Conservation (phyloP, 2,113 vertebrate species). For the Hippopotamus amphibius region DNA sequence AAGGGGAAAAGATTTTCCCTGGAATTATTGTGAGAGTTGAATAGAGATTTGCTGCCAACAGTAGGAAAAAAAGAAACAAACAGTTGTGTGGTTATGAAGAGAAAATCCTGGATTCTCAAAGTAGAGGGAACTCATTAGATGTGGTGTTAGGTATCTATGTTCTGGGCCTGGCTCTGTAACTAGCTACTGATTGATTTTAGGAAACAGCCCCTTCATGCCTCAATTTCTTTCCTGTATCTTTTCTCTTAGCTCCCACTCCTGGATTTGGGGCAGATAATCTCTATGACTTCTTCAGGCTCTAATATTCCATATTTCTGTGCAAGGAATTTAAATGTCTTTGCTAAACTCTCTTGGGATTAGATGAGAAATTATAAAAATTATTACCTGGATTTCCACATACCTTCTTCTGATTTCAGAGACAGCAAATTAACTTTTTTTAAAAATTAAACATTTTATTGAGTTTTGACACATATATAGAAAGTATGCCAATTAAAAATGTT, state of each 20-base stretch:
- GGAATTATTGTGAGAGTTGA: neutral
- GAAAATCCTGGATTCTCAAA: neutral
- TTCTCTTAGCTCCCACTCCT: neutral
- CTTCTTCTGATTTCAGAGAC: neutral
- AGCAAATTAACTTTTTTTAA: neutral
- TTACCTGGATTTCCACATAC: neutral
- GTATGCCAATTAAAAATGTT: neutral
- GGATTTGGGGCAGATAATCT: neutral
- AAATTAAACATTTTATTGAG: neutral
- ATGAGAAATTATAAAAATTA: neutral
- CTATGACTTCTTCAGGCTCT: neutral
- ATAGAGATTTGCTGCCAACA: neutral
- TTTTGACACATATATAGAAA: neutral
- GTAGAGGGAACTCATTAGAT: neutral
- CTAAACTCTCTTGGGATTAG: neutral
- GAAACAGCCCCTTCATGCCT: neutral
- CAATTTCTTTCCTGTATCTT: neutral
- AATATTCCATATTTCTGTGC: neutral
- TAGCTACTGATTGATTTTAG: neutral
- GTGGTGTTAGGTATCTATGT: neutral
- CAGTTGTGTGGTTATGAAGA: neutral
- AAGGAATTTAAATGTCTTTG: neutral
- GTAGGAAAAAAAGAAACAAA: neutral
- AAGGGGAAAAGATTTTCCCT: slow-evolving; percentile 38
- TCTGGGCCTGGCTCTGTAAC: neutral